Conservation (phyloP, 2,888 invertebrate genomes). For the Eucera pruinosa region DNA sequence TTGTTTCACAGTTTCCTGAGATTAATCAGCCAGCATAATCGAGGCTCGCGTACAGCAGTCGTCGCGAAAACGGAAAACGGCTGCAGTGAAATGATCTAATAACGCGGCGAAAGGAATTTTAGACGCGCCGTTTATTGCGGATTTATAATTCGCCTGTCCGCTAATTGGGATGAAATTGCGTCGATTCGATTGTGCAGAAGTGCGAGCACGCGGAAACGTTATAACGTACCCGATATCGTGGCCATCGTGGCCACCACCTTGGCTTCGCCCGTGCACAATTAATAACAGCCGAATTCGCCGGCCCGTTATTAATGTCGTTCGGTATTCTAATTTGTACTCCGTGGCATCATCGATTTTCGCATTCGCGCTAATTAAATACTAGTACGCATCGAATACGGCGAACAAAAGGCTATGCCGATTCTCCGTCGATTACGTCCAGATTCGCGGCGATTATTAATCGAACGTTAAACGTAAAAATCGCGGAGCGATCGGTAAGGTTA, state of each 20-base stretch:
- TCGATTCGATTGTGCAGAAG: conserved; percentile 35
- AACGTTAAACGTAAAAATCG: too few relatives aligned
- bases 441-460: too few relatives aligned
- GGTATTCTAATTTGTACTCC: conserved; percentile 64
- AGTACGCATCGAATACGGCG: too few relatives aligned
- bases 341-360: conserved; percentile 57
- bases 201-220: conserved; percentile 40
- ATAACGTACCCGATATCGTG: conserved; percentile 49
- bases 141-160: conserved; percentile 53
- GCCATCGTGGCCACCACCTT: conserved; percentile 59
- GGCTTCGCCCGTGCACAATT: conserved; percentile 63
- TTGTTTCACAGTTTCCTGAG: too few relatives aligned
- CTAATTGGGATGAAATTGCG: conserved; percentile 60
- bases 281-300: conserved; percentile 61
- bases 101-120: too few relatives aligned
- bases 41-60: too few relatives aligned
- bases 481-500: too few relatives aligned
- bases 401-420: too few relatives aligned
- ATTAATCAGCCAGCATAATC: too few relatives aligned
- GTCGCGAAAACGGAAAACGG: too few relatives aligned
- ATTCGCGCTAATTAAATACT: conserved; percentile 64
- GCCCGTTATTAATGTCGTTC: conserved; percentile 62
- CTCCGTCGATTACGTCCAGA: too few relatives aligned
- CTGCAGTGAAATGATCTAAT: too few relatives aligned
- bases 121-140: conserved; percentile 29